Conservation (phyloP, 2,888 invertebrate species). For the Scelioninae gen. 2 region DNA sequence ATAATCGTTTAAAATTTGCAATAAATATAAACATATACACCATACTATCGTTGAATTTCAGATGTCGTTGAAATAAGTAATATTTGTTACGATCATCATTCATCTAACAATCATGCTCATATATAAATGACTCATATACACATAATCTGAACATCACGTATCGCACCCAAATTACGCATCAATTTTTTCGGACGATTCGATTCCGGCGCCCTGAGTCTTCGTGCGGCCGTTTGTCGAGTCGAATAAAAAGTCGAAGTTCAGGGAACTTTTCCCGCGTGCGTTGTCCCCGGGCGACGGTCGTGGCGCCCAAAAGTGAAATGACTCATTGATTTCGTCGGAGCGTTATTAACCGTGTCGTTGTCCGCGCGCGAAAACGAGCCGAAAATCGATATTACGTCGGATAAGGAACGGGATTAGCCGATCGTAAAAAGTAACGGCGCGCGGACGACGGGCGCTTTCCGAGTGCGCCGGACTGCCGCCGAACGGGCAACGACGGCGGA, state of each 20-base stretch:
- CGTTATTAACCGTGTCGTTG: slow-evolving; percentile 52
- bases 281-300: slow-evolving; percentile 30
- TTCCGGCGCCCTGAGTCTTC: too few relatives aligned
- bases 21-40: too few relatives aligned
- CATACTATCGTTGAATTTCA: too few relatives aligned
- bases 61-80: too few relatives aligned
- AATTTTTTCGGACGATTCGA: too few relatives aligned
- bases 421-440: slow-evolving; percentile 16
- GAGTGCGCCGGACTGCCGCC: slow-evolving; percentile 8
- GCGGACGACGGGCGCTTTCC: slow-evolving; percentile 26
- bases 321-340: slow-evolving; percentile 42
- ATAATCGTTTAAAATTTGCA: too few relatives aligned
- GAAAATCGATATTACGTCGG: slow-evolving; percentile 17
- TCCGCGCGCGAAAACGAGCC: slow-evolving; percentile 33
- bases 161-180: too few relatives aligned
- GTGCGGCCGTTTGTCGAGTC: slow-evolving; percentile 21
- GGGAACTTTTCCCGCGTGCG: slow-evolving; percentile 38
- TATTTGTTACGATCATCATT: too few relatives aligned
- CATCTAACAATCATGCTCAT: too few relatives aligned
- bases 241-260: slow-evolving; percentile 42
- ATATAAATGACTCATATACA: too few relatives aligned
- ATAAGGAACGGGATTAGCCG: slow-evolving; percentile 19
- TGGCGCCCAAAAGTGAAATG: slow-evolving; percentile 45
- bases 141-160: too few relatives aligned
- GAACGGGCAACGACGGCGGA: not conserved